Percentiles rank a stretch among this genome's conserved stretches.
These are phyloP conservation scores for Oscheius sp. DNA, from an alignment of 2,888 invertebrate species.

Conservation along the genomic window DNA sequence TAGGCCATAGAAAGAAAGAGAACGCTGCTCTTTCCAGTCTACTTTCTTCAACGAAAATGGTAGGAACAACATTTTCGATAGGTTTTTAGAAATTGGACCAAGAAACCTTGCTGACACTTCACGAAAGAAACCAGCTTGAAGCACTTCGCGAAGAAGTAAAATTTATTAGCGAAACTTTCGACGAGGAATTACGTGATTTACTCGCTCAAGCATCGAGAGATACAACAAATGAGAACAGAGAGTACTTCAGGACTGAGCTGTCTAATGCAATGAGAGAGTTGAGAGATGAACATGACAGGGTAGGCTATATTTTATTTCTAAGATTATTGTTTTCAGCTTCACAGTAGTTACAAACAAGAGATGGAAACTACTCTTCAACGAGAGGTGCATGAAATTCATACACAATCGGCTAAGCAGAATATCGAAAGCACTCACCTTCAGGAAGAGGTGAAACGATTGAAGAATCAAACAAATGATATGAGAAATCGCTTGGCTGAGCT, in stretches of 20 bases:
- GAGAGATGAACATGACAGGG: constrained; percentile 65
- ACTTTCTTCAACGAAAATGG: constrained; percentile 6
- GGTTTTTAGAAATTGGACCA: constrained; percentile 27
- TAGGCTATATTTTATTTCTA: too few species aligned
- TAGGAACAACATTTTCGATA: too few species aligned
- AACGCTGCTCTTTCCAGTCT: constrained; percentile 36
- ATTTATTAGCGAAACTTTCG: constrained; percentile 15
- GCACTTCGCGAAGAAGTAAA: constrained; percentile 16
- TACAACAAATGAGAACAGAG: constrained; percentile 74
- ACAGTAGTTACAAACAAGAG: constrained; percentile 70
- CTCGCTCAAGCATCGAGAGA: constrained; percentile 73
- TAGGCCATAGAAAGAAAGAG: constrained; percentile 70
- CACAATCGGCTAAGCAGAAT: constrained; percentile 71
- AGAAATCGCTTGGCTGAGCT: constrained; percentile 72
- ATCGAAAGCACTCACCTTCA: constrained; percentile 70
- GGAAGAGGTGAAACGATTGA: constrained; percentile 42
- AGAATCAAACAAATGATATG: constrained; percentile 72
- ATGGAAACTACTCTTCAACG: constrained; percentile 73
- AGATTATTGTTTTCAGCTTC: constrained; percentile 6
- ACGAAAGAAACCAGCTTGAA: constrained; percentile 6
- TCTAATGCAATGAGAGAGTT: constrained; percentile 73
- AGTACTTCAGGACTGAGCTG: constrained; percentile 75
- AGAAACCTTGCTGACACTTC: constrained; percentile 5
- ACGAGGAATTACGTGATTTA: constrained; percentile 72
- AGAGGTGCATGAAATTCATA: constrained; percentile 74